Evolutionary conservation across 2,797 vertebrate genomes (phyloP), one percentile per base, ranked within the genome.

Genomic region (Oreochromis mossambicus): DNA sequence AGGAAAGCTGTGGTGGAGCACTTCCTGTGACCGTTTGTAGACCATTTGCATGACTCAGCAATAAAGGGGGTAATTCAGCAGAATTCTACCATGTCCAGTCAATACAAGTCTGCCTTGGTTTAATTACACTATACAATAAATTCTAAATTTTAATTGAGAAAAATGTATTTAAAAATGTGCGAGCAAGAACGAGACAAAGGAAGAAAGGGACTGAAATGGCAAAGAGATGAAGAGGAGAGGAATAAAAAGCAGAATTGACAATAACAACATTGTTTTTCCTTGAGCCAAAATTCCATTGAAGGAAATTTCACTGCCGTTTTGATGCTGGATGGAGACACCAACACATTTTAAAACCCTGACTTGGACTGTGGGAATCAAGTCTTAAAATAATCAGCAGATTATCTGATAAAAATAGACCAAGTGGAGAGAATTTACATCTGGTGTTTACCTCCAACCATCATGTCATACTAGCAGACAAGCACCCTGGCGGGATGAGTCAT

Each of bases 61-160:
- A 86, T 88, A 86, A 66, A 77, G 84, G 8, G 81, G 77, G 58
- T 86, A 84, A 91, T 70, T 92, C 88, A 88, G 85, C 88, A 91
- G 80, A 88, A 89, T 80, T 79, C 14, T 19, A 15, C 24, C 50
- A 77, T 3, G 34, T 80, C 66, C 68, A 38, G 79, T 91, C 86
- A 77, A 87, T 87, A 82, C 24, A 34, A 48, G 76, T 36, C 41
- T n/a, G 77, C 38, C 4, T 75, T 50, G 13, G 36, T 89, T 87
- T 80, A 80, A 58, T 75, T 38, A 75, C 8, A 80, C 48, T 75
- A 32, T 81, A 38, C n/a, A 46, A 46, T 11, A 70, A 46, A 73
- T 19, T 29, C 24, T 50, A 11, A 79, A 66, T 66, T 38, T 38
- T 38, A 63, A 38, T 13, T n/a, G 32, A 63, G 58, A 63, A 63